Percentiles rank a stretch among this genome's conserved stretches.
These are phyloP conservation scores for Smithornis capensis DNA, from an alignment of 2,113 vertebrate species.

Conservation along the genomic window DNA sequence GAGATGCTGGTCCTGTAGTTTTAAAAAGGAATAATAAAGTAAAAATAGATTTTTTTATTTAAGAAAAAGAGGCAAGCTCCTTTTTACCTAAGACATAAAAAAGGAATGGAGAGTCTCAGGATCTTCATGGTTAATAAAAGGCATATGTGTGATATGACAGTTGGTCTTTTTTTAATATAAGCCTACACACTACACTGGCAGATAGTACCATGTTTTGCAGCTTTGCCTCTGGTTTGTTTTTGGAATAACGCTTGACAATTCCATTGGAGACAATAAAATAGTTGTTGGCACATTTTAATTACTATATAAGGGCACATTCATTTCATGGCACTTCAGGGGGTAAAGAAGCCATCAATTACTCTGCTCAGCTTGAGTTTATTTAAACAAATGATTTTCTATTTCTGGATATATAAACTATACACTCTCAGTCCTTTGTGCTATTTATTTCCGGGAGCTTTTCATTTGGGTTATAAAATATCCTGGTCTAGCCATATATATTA, in stretches of 20 bases:
- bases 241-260: conserved; percentile 44
- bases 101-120: not conserved
- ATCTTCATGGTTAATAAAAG: not conserved
- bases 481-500: conserved; percentile 18
- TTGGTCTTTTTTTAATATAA: not conserved
- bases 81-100: not conserved
- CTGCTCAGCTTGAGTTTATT: conserved; percentile 59
- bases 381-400: conserved; percentile 66
- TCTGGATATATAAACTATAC: conserved; percentile 9
- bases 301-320: conserved; percentile 53
- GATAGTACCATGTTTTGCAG: conserved; percentile 21
- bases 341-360: conserved; percentile 62
- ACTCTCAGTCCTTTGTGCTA: not conserved
- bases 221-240: conserved; percentile 45
- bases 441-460: conserved; percentile 45
- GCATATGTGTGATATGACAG: not conserved
- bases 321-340: conserved; percentile 45
- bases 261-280: conserved; percentile 47
- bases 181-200: not conserved
- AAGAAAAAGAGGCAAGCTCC: not conserved
- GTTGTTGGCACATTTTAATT: conserved; percentile 67
- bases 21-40: not conserved
- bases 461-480: conserved; percentile 30
- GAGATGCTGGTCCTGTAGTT: fast-evolving
- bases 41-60: not conserved